phyloP scores from a whole-genome alignment of 2,797 vertebrate genomes.

The Pteropus rufus region DNA sequence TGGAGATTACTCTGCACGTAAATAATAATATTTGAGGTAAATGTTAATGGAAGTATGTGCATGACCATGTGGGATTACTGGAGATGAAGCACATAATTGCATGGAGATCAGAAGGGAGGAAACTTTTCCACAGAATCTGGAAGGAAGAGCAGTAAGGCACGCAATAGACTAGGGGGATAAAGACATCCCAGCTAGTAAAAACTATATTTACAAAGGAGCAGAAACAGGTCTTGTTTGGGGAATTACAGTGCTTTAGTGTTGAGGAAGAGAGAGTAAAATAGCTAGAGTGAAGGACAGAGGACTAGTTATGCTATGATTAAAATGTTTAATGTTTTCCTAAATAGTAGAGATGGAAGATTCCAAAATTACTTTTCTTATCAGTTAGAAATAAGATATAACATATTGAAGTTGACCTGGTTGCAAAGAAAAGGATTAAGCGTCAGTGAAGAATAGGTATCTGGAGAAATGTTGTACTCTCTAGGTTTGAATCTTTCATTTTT shows the following conservation, averaged over 20 bases:
- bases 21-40: neutral
- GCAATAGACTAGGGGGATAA: neutral
- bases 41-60: neutral
- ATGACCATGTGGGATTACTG: neutral
- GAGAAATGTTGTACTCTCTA: neutral
- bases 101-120: neutral
- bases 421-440: conserved; percentile 23
- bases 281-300: neutral
- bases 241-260: neutral
- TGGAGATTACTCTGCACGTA: neutral
- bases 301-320: neutral
- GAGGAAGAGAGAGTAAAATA: neutral
- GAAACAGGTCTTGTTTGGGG: neutral
- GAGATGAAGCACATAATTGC: neutral
- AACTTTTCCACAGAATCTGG: neutral
- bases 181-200: neutral
- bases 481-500: conserved; percentile 18
- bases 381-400: conserved; percentile 8
- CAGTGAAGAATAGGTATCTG: neutral
- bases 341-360: neutral
- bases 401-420: neutral
- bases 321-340: neutral
- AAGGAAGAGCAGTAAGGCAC: neutral
- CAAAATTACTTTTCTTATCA: conserved; percentile 29
- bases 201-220: neutral